Conservation (phyloP, 2,113 vertebrate species). For the Cebus imitator region DNA sequence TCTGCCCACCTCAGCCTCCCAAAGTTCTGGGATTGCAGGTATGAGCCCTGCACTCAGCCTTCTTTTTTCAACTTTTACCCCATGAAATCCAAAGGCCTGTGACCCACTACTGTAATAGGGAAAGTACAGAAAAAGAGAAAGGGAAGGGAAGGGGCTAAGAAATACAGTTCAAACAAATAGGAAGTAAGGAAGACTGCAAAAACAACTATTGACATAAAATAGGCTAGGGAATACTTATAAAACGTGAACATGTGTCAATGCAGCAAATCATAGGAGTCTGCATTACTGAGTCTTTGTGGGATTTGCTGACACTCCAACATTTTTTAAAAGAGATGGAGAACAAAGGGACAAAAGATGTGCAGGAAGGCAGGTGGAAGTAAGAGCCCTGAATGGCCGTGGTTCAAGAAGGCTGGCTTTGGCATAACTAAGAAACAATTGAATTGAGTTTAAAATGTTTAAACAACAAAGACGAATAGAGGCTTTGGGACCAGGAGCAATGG, state of each 20-base stretch:
- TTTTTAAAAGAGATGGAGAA: constrained; percentile 40
- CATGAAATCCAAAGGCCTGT: neutral
- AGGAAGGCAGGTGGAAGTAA: neutral
- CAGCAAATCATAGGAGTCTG: neutral
- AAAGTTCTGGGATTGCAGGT: too few relatives aligned
- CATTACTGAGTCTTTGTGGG: neutral
- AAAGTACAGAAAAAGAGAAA: neutral
- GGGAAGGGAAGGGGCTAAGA: neutral
- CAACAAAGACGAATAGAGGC: neutral
- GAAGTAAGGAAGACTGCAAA: constrained; percentile 51
- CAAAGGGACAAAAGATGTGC: neutral
- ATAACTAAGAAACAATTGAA: constrained; percentile 4
- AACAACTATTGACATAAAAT: neutral
- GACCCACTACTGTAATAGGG: neutral
- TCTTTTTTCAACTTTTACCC: neutral
- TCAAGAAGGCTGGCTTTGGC: neutral
- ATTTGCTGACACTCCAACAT: neutral
- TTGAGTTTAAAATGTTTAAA: neutral
- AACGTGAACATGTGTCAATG: constrained; percentile 21
- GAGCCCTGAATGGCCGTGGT: neutral
- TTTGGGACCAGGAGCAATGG: neutral
- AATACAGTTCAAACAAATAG: constrained; percentile 45
- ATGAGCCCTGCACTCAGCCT: neutral
- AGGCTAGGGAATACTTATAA: constrained; percentile 7
- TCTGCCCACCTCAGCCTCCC: too few relatives aligned